Evolutionary conservation across 1,140 invertebrate genomes (phyloP), one percentile per base, ranked within the genome.

Genomic region (Heliconius congener): DNA sequence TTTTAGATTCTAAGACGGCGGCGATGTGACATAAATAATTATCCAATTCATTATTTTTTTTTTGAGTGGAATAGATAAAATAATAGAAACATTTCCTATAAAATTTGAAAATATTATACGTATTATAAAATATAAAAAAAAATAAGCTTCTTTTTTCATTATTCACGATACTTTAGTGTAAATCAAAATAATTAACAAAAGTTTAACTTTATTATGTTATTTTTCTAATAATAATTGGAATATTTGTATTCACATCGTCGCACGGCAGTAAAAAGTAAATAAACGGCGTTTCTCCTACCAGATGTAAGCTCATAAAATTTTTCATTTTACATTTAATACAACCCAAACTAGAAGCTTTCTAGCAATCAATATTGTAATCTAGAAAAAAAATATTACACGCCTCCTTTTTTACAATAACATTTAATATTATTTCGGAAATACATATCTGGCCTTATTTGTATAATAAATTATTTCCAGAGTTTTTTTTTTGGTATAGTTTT

Each of bases 251-350:
- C 23, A 66, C 27, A 66, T 66, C 27, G 23, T 30, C 60, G 27
- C 71, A 39, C 30, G 34, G 37, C 71, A 72, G 19, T 70, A 76
- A 76, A 76, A 75, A 75, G 39, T 23, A 71, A 76, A 71, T 71
- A 71, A 55, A 74, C 27, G 27, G n/a, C 55, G 39, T 42, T 76
- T 71, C 57, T 74, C 57, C 70, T 79, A 74, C 71, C 37, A 52
- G 77, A 74, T 57, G 42, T 79, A 74, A 74, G 77, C 77, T 79
- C 77, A 74, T 74, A 42, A 66, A 70, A 71, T 79, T 74, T 78
- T 74, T 78, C 52, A 78, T 72, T 39, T 72, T 19, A 72, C 71
- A 72, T 39, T 72, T 66, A 66, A 66, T 50, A 74, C n/a, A 76
- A 71, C 71, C 27, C 76, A n/a, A 79, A 74, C 55, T 79, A 79